A percentile compares a stretch with the other conserved stretches of the same genome.
These are phyloP conservation scores for Chelon auratus DNA, from an alignment of 2,797 vertebrate genomes.

Conservation along the genomic window DNA sequence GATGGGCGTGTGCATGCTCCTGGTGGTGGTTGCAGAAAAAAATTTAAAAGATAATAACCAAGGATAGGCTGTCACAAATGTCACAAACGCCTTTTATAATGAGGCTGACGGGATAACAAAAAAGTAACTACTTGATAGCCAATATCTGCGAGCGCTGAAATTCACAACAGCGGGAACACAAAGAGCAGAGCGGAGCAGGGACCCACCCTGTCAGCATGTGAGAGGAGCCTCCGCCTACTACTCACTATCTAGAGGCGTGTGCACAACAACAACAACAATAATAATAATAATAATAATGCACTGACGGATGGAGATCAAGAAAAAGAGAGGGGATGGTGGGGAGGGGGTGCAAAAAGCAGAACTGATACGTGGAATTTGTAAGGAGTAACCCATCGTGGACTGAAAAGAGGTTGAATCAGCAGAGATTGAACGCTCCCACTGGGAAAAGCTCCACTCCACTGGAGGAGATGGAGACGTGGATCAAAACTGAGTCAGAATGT, in stretches of 20 bases:
- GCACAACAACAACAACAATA: slow-evolving; percentile 63
- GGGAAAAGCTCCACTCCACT: slow-evolving; percentile 18
- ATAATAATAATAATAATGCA: background rate
- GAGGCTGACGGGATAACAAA: background rate
- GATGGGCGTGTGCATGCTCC: slow-evolving; percentile 1
- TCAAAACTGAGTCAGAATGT: background rate
- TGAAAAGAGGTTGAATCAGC: slow-evolving; percentile 33
- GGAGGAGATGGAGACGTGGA: slow-evolving; percentile 6
- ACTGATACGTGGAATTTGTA: background rate
- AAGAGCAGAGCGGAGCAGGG: slow-evolving; percentile 61
- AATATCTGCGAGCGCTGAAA: background rate
- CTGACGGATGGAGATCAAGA: background rate
- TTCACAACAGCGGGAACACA: slow-evolving; percentile 62
- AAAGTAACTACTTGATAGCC: slow-evolving; percentile 12
- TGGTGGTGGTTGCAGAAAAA: background rate
- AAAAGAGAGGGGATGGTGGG: background rate
- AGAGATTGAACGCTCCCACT: slow-evolving; percentile 36
- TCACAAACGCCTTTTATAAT: background rate
- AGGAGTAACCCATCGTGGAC: slow-evolving; percentile 26
- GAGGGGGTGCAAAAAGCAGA: background rate
- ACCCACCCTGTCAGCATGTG: slow-evolving; percentile 78
- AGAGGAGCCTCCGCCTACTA: slow-evolving; percentile 71
- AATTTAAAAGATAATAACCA: background rate
- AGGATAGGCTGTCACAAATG: background rate
- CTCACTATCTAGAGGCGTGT: slow-evolving; percentile 37